phyloP scores from a whole-genome alignment of 2,888 invertebrate genomes.

The Xestia ashworthii region DNA sequence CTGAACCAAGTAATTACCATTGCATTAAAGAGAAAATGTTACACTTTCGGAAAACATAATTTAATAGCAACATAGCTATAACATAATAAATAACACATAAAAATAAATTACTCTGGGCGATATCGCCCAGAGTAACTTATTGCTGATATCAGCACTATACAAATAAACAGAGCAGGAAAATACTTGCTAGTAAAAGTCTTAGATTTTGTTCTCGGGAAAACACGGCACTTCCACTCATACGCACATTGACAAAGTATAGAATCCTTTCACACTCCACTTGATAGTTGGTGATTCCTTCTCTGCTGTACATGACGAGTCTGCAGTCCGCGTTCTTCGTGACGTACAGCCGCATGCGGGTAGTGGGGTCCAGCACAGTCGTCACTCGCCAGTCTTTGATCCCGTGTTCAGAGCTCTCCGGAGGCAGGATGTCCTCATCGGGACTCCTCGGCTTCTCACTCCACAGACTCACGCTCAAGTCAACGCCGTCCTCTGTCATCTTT shows the following conservation, averaged over 20 bases:
- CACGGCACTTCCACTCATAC: conserved; percentile 71
- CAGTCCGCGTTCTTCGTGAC: conserved; percentile 82
- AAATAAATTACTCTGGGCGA: conserved; percentile 31
- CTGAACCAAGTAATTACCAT: conserved; percentile 32
- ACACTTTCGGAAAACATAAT: conserved; percentile 41
- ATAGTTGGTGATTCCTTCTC: conserved; percentile 84
- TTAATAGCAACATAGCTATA: conserved; percentile 28
- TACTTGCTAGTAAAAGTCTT: conserved; percentile 59
- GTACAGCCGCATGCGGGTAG: conserved; percentile 81
- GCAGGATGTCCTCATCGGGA: conserved; percentile 70
- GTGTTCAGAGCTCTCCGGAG: conserved; percentile 65
- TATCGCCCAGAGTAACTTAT: too few species aligned
- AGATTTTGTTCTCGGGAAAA: conserved; percentile 57
- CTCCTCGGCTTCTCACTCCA: conserved; percentile 81
- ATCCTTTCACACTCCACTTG: conserved; percentile 82
- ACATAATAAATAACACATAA: conserved; percentile 13
- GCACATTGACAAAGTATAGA: conserved; percentile 82
- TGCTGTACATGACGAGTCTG: conserved; percentile 83
- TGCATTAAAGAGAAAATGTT: conserved; percentile 26
- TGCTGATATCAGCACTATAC: conserved; percentile 20
- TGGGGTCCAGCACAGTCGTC: conserved; percentile 82
- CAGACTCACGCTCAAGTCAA: conserved; percentile 82
- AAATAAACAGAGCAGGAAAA: conserved; percentile 66
- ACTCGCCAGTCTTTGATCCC: conserved; percentile 81
- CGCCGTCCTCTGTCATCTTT: conserved; percentile 84